Base-by-base conservation (phyloP, 2,113 vertebrate species). In the Rhynchomys soricoides region DNA sequence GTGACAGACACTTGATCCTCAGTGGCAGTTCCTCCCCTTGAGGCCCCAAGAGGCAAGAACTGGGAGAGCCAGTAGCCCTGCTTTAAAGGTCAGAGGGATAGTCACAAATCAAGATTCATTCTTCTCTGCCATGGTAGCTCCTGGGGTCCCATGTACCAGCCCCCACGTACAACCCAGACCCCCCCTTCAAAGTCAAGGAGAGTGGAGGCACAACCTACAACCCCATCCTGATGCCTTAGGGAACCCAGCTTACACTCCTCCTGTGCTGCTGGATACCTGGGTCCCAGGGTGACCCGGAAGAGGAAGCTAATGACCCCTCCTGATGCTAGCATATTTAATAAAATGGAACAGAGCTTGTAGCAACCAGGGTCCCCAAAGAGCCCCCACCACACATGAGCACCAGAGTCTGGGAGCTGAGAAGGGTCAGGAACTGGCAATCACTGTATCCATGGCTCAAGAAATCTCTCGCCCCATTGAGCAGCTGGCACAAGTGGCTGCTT, bases 271-370 rank as follows among this genome's bases (percentile, higher is more conserved):
- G 37, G 26, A 71, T 6, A 3, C 68, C 13, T 1, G 5, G 31
- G 70, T 73, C 50, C 59, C 22, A 15, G 0, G 4, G 34, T 7
- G 4, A 13, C 3, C 10, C 4, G 8, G 7, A 10, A 22, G 2
- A 50, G 1, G 50, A 3, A 6, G 62, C 26, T 6, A 68, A 43
- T 0, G 0, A 3, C 0, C 0, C 0, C 0, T 0, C 22, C 26
- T 4, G 10, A 21, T 11, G n/a, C 71, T 73, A 40, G 2, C 29
- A 24, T 7, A 17, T 11, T 48, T 19, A 59, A 2, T 10, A 15
- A 3, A 21, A 40, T 6, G 37, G 59, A 68, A 43, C 13, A 3
- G 1, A 40, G 40, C 62, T 4, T 1, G 0, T n/a, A 40, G 57
- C 0, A 0, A 37, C 92, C 75, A 5, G 0, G 0, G 52, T 17